These are phyloP conservation scores for Calephelis nemesis DNA, from an alignment of 1,140 invertebrate species.

Conservation along the genomic window DNA sequence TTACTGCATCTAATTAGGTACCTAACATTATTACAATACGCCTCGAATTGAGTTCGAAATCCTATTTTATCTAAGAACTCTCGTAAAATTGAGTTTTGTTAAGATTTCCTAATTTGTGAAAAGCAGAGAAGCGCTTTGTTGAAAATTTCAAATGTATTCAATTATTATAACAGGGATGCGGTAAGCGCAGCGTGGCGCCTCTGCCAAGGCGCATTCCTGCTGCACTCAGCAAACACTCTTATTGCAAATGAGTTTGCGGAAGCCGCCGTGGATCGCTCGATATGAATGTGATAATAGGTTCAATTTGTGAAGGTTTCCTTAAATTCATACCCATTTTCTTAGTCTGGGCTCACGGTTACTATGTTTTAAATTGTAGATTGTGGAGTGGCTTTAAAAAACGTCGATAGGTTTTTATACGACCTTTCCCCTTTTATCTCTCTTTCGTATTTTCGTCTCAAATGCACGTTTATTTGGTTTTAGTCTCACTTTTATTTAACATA, in stretches of 20 bases:
- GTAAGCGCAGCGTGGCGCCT: slow-evolving; percentile 20
- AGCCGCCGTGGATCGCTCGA: slow-evolving; percentile 14
- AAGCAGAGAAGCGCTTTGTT: slow-evolving; percentile 13
- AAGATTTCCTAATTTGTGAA: background rate
- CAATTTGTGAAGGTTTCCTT: slow-evolving; percentile 23
- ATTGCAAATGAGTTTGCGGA: slow-evolving; percentile 32
- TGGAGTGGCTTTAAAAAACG: background rate
- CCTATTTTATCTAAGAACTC: no score
- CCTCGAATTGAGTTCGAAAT: no score
- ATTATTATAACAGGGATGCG: slow-evolving; percentile 18
- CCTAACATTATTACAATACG: no score
- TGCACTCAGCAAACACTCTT: slow-evolving; percentile 25
- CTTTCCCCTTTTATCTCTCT: background rate
- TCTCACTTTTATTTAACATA: no score
- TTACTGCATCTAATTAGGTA: no score
- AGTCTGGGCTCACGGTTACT: slow-evolving; percentile 8
- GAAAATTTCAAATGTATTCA: slow-evolving; percentile 20
- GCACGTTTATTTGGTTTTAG: background rate
- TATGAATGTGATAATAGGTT: slow-evolving; percentile 21
- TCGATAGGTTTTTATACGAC: slow-evolving; percentile 3
- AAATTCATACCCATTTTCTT: slow-evolving; percentile 12
- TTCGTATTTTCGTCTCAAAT: background rate
- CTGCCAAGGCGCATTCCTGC: slow-evolving; percentile 22
- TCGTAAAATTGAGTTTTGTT: background rate
- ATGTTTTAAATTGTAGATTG: slow-evolving; percentile 15